Percentiles rank a stretch among this genome's conserved stretches.
phyloP scores from a whole-genome alignment of 2,113 vertebrate species.

The Gobius niger region DNA sequence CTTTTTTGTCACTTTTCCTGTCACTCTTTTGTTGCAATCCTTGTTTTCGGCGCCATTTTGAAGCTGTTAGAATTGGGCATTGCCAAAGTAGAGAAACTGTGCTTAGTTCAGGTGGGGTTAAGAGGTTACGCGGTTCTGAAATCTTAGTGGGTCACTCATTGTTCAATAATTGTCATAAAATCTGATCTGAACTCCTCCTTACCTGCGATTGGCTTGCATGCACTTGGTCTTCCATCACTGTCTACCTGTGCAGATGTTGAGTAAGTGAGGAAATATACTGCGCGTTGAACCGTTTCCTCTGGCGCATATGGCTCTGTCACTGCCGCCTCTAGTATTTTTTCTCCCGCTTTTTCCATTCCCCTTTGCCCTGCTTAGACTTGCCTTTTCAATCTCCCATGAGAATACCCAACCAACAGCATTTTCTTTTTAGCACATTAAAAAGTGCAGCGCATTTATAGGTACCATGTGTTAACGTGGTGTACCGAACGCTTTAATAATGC shows the following conservation, averaged over 20 bases:
- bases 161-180: too few species aligned
- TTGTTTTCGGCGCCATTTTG: too few species aligned
- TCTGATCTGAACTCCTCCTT: not conserved
- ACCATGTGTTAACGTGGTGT: conserved; percentile 1
- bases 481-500: conserved; percentile 45
- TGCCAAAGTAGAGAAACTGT: too few species aligned
- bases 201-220: not conserved
- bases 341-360: conserved; percentile 23
- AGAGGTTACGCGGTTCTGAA: too few species aligned
- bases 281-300: conserved; percentile 54
- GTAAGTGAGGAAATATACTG: conserved; percentile 30
- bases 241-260: conserved; percentile 31
- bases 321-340: conserved; percentile 48
- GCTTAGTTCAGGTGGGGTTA: too few species aligned
- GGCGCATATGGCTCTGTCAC: conserved; percentile 47
- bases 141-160: too few species aligned
- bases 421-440: not conserved
- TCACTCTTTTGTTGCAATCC: too few species aligned
- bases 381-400: conserved; percentile 7
- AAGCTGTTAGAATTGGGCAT: too few species aligned
- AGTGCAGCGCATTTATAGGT: not conserved
- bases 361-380: conserved; percentile 17
- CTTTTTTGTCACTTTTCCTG: too few species aligned
- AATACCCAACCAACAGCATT: not conserved
- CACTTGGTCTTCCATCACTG: not conserved